Evolutionary conservation across 2,113 vertebrate genomes (phyloP), one percentile per base, ranked within the genome.

Genomic region (Herpetotheres cachinnans): DNA sequence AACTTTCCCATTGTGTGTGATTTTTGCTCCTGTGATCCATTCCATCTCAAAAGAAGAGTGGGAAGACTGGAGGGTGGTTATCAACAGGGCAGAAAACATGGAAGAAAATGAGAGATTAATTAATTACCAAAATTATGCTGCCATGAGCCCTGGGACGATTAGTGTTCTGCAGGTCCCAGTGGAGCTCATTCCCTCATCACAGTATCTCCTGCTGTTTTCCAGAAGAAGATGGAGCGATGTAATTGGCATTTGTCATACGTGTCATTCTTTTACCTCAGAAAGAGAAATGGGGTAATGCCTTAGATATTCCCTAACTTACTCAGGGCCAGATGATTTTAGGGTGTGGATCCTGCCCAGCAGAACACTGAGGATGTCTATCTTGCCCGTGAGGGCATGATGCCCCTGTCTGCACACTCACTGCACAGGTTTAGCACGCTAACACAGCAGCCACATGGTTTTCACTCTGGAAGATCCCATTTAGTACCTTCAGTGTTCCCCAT

Each of bases 371-470:
- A 54, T 34, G 42, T 16, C 16, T 40, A 0, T 47, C 44, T 61
- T 84, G 38, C 36, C 50, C 0, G 0, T 14, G n/a, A 49, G 59
- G n/a, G 25, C 36, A 55, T 78, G 26, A 29, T 1, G 3, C 49
- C 77, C 26, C 27, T 47, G 25, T 74, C 61, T 62, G 25, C 70
- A 63, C 54, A 70, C 6, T 19, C 4, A 11, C 20, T 40, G 52
- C 25, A n/a, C 18, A 54, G 24, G 20, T 44, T 46, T n/a, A 72
- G 27, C 30, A 34, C 29, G 24, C 25, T 72, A 40, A 82, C 1
- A 6, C 67, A 71, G 58, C 18, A 79, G 38, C 4, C 44, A n/a
- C 34, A 11, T 11, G 19, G 4, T n/a, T 63, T 92, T 65, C 22
- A 20, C 10, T 49, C 38, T 27, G 29, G 50, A 76, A 29, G 44